Evolutionary conservation across 2,888 invertebrate species (phyloP).

Genomic region (Balanococcus diminutus): DNA sequence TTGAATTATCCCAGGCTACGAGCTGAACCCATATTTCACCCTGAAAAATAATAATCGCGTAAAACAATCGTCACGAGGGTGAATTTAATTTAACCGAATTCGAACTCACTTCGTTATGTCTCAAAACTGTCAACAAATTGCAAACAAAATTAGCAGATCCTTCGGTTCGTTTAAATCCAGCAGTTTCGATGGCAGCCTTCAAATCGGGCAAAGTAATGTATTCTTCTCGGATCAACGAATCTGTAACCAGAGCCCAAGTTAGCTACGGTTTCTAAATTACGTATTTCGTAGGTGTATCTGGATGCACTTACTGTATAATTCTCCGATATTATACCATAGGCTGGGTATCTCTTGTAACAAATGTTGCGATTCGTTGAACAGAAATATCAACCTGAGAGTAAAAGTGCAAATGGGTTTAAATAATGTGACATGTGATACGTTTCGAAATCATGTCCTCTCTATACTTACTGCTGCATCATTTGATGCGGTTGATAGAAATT

Average conservation of each 20-base stretch:
- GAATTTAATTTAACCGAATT: neutral
- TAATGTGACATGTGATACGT: too few relatives aligned
- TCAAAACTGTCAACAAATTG: slow-evolving; percentile 47
- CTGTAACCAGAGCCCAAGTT: neutral
- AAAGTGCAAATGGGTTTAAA: neutral
- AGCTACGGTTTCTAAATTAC: neutral
- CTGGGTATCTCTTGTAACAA: slow-evolving; percentile 42
- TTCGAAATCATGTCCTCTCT: neutral
- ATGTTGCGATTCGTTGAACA: slow-evolving; percentile 51
- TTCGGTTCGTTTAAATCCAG: slow-evolving; percentile 43
- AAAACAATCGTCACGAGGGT: neutral
- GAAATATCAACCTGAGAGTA: slow-evolving; percentile 41
- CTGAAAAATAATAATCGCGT: neutral
- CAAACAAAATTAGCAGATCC: slow-evolving; percentile 47
- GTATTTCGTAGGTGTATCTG: neutral
- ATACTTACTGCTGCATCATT: slow-evolving; percentile 53
- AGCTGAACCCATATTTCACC: slow-evolving; percentile 51
- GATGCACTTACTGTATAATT: slow-evolving; percentile 46
- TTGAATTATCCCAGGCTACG: slow-evolving; percentile 51
- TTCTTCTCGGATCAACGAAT: slow-evolving; percentile 46
- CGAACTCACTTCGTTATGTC: slow-evolving; percentile 43
- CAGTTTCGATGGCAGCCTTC: slow-evolving; percentile 46
- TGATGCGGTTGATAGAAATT: slow-evolving; percentile 51
- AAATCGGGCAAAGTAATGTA: slow-evolving; percentile 48
- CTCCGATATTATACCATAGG: slow-evolving; percentile 47